A percentile compares a stretch with the other conserved stretches of the same genome.
Conservation (phyloP, 2,888 invertebrate species). For the Chironomus tentans region DNA sequence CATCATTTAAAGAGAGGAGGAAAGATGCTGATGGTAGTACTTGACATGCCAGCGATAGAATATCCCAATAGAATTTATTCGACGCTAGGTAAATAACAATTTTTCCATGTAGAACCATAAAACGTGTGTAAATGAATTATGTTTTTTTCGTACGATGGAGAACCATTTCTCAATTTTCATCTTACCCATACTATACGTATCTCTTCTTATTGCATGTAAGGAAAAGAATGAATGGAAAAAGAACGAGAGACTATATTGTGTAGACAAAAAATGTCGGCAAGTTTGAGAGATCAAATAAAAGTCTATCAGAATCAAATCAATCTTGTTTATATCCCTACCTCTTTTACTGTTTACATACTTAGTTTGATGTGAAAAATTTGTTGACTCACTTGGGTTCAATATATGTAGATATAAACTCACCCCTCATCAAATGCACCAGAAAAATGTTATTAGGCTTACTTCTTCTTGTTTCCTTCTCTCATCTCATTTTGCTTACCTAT, state of each 20-base stretch:
- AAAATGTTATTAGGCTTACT: not conserved
- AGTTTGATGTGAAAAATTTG: slow-evolving; percentile 12
- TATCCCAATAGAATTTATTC: slow-evolving; percentile 2
- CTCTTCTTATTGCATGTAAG: not conserved
- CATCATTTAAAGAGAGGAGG: not conserved
- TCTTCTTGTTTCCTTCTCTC: not conserved
- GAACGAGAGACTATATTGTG: not conserved
- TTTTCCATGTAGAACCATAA: not conserved
- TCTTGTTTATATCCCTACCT: slow-evolving; percentile 10
- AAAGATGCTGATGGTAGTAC: not conserved
- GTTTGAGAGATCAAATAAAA: slow-evolving; percentile 21
- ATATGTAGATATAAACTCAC: not conserved
- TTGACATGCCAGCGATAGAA: not conserved
- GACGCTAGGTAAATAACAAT: slow-evolving; percentile 2
- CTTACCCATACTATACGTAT: not conserved
- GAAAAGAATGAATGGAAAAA: not conserved
- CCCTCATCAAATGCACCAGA: not conserved
- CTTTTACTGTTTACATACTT: not conserved
- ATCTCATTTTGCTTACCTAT: not conserved
- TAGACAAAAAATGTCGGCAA: not conserved
- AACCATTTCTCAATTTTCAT: slow-evolving; percentile 1
- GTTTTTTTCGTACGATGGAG: not conserved
- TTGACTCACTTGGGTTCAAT: not conserved
- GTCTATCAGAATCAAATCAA: slow-evolving; percentile 25
- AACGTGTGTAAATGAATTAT: slow-evolving; percentile 26